Base-by-base conservation (phyloP, 2,888 invertebrate species). In the Cataglyphis rosenhaueri region DNA sequence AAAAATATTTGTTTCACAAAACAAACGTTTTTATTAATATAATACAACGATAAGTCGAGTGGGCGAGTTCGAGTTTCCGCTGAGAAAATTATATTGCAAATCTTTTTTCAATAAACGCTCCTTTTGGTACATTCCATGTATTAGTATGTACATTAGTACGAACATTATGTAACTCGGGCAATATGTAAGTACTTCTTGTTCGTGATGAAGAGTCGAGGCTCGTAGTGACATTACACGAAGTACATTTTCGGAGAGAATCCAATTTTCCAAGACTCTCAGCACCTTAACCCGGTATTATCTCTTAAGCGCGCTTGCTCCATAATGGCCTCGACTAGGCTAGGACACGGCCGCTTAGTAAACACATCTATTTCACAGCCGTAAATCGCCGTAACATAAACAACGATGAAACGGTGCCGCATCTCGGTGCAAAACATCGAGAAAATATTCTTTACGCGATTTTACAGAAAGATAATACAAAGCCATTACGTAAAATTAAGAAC, bases 261-360 rank as follows among this genome's bases (percentile, higher is more conserved):
- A 91, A 91, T 91, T 91, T 91, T 91, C 89, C 87, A 87, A 88
- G 85, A 88, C 88, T 85, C 87, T 78, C 87, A 71, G 61, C 84
- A 82, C 86, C 86, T 87, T 86, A 83, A 84, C 84, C 75, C n/a
- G 82, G 84, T 82, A 87, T 88, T 88, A 88, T 88, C 88, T 88
- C 85, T 84, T 87, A 88, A 88, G 86, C 85, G 84, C 71, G 83
- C 88, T 87, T 83, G 85, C 84, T 74, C 79, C 74, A 79, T 88
- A 88, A 88, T 88, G 83, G 88, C 81, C 75, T 76, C 68, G 75
- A 81, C 81, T 59, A 83, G 83, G 82, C 70, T 81, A 79, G 83
- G 86, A 84, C 88, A 86, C 85, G 70, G 71, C 55, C 82, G 87
- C 86, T 88, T 87, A 86, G 87, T 87, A 88, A 88, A 87, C 88